phyloP scores from a whole-genome alignment of 2,888 invertebrate species.

The Halocaridina rubra region DNA sequence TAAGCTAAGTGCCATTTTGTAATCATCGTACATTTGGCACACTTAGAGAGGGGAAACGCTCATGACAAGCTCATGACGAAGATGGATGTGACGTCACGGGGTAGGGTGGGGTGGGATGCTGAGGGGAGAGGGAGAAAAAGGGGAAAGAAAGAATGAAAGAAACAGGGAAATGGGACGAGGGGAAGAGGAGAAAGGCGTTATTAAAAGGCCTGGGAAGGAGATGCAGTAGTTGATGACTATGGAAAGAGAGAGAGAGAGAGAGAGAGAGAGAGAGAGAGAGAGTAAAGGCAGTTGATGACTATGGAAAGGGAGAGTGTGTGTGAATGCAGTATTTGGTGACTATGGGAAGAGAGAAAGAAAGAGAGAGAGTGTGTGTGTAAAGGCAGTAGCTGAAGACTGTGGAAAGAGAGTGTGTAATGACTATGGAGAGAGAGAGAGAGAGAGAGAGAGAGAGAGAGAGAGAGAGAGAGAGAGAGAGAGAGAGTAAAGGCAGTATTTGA shows the following conservation, averaged over 20 bases:
- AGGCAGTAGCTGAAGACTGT: too few relatives aligned
- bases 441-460: slow-evolving; percentile 64
- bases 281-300: too few relatives aligned
- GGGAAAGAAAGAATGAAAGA: neutral
- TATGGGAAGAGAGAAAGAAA: too few relatives aligned
- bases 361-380: slow-evolving; percentile 7
- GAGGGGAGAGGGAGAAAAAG: slow-evolving; percentile 2
- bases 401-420: slow-evolving; percentile 12
- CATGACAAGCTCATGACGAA: slow-evolving; percentile 62
- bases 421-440: too few relatives aligned
- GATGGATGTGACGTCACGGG: slow-evolving; percentile 62
- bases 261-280: too few relatives aligned
- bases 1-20: too few relatives aligned
- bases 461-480: neutral
- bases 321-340: too few relatives aligned
- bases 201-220: neutral
- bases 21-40: slow-evolving; percentile 42
- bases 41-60: slow-evolving; percentile 46
- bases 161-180: neutral
- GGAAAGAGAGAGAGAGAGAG: neutral
- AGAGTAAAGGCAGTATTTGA: neutral
- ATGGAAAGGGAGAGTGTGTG: too few relatives aligned
- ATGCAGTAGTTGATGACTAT: neutral
- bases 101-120: slow-evolving; percentile 46
- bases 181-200: neutral